phyloP scores from a whole-genome alignment of 2,113 vertebrate genomes.

The Alethe diademata region DNA sequence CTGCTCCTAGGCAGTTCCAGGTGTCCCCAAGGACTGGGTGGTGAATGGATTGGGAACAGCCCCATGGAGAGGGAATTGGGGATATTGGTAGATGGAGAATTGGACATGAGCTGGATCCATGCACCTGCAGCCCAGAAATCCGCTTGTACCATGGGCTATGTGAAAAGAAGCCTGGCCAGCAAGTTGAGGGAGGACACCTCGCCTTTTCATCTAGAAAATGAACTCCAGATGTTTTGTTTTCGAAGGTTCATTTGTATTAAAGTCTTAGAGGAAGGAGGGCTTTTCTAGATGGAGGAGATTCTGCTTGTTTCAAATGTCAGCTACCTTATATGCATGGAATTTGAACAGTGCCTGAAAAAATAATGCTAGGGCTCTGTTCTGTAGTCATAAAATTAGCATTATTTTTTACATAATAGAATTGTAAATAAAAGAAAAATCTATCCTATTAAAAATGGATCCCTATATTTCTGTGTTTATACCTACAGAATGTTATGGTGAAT shows the following conservation, averaged over 20 bases:
- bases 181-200: neutral
- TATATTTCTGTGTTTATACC: neutral
- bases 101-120: neutral
- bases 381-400: neutral
- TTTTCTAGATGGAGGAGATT: neutral
- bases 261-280: neutral
- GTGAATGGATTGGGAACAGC: neutral
- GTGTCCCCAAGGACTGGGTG: rapidly evolving
- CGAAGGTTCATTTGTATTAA: neutral
- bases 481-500: neutral
- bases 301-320: neutral
- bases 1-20: rapidly evolving
- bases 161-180: neutral
- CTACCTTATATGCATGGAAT: neutral
- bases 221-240: neutral
- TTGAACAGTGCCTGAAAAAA: neutral
- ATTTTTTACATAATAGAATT: neutral
- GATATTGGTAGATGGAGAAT: neutral
- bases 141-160: rapidly evolving
- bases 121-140: neutral
- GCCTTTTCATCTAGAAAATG: neutral
- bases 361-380: neutral
- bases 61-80: neutral
- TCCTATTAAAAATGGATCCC: neutral
- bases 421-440: neutral